A percentile compares a stretch with the other conserved stretches of the same genome.
phyloP scores from a whole-genome alignment of 1,140 invertebrate species.

The Heliconius eleuchia region DNA sequence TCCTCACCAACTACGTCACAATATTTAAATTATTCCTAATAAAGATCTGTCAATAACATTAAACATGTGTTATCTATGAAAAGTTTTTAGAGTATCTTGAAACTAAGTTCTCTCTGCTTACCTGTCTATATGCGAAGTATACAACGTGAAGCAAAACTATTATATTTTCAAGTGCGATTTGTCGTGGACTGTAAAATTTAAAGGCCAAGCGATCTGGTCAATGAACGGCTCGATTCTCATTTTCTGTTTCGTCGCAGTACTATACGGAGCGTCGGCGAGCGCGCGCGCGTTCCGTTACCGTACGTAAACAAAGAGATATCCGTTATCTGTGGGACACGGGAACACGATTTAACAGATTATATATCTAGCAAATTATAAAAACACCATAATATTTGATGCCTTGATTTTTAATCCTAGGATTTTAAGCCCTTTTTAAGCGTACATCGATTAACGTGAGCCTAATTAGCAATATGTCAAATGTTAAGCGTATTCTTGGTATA shows the following conservation, averaged over 20 bases:
- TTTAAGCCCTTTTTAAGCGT: not conserved
- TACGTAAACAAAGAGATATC: not conserved
- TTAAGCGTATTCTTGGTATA: conserved; percentile 28
- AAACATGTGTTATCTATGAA: too few relatives aligned
- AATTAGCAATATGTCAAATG: conserved; percentile 33
- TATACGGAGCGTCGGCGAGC: not conserved
- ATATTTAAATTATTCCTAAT: too few relatives aligned
- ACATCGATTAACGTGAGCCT: not conserved
- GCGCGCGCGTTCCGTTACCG: not conserved
- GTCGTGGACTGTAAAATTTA: conserved; percentile 7
- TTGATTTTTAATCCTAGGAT: not conserved
- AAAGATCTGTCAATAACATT: too few relatives aligned
- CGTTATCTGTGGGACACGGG: conserved; percentile 5
- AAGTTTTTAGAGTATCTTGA: too few relatives aligned
- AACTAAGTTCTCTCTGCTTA: too few relatives aligned
- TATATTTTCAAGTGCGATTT: conserved; percentile 3
- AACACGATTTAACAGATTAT: not conserved
- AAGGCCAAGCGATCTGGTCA: conserved; percentile 5
- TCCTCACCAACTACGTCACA: too few relatives aligned
- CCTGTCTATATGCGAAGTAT: too few relatives aligned
- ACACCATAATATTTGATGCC: not conserved
- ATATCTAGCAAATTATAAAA: conserved; percentile 4
- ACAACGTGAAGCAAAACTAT: not conserved
- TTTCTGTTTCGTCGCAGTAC: conserved; percentile 13
- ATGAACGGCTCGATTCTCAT: not conserved